Evolutionary conservation across 2,888 invertebrate species (phyloP).

Genomic region (Gryllus longicercus): DNA sequence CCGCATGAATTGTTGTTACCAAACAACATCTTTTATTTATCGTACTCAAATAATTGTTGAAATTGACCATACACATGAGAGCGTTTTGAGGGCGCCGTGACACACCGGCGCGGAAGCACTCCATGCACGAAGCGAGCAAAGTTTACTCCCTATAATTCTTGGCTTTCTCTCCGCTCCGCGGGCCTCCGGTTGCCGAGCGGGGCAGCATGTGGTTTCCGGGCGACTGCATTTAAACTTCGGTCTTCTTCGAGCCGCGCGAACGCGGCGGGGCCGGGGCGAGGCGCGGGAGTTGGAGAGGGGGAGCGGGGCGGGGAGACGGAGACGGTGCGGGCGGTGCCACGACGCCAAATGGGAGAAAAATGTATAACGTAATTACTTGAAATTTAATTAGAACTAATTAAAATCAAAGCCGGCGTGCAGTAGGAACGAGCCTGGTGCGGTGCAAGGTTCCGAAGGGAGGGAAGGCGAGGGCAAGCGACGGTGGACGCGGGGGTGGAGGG

Average conservation of each 20-base stretch:
- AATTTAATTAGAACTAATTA: conserved; percentile 50
- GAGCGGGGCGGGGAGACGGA: background rate
- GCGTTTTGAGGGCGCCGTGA: no score
- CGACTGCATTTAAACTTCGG: conserved; percentile 8
- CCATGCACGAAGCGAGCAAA: no score
- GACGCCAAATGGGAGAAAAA: conserved; percentile 42
- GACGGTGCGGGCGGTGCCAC: background rate
- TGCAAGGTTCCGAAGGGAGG: background rate
- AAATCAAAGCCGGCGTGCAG: conserved; percentile 40
- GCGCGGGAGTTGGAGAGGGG: background rate
- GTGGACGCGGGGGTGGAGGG: no score
- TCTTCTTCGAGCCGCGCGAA: background rate
- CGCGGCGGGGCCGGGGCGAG: background rate
- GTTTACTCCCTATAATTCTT: no score
- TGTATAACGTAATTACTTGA: conserved; percentile 47
- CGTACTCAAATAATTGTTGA: no score
- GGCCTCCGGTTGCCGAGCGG: no score
- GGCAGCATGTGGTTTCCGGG: background rate
- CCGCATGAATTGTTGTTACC: no score
- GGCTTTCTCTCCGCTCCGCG: no score
- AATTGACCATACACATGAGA: no score
- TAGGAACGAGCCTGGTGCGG: conserved; percentile 25
- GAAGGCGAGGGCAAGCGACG: no score
- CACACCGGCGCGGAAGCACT: no score
- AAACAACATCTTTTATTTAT: no score